These are phyloP conservation scores for Armadillidium nasatum DNA, from an alignment of 1,140 invertebrate genomes.

Conservation along the genomic window DNA sequence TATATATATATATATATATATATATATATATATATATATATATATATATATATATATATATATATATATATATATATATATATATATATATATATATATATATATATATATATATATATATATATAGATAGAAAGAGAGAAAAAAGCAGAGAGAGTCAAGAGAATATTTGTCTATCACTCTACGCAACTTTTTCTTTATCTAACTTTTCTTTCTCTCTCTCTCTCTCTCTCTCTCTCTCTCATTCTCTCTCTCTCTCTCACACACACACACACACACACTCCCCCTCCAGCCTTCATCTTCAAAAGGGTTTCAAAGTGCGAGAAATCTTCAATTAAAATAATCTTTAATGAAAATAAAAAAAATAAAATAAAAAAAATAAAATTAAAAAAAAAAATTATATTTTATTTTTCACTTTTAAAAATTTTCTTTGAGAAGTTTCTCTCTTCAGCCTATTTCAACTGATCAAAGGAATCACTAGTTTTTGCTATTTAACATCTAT, in stretches of 20 bases:
- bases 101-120: conserved; percentile 25
- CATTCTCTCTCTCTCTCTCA: neutral
- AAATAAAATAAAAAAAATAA: no score
- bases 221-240: neutral
- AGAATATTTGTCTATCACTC: neutral
- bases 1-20: conserved; percentile 26
- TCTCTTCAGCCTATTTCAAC: conserved; percentile 2
- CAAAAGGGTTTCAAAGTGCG: neutral
- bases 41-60: conserved; percentile 21
- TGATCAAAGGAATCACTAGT: conserved; percentile 4
- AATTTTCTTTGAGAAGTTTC: conserved; percentile 4
- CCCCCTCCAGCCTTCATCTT: neutral
- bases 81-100: conserved; percentile 21
- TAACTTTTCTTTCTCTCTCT: neutral
- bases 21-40: conserved; percentile 25
- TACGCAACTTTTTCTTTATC: neutral
- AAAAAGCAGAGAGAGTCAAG: neutral
- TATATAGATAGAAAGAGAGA: neutral
- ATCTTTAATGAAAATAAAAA: conserved; percentile 2
- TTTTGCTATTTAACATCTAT: neutral
- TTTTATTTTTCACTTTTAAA: conserved; percentile 1
- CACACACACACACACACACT: neutral
- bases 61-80: conserved; percentile 23
- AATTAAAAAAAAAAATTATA: neutral
- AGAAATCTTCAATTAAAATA: conserved; percentile 1